phyloP scores from a whole-genome alignment of 2,888 invertebrate genomes.

The Byasa hedistus region DNA sequence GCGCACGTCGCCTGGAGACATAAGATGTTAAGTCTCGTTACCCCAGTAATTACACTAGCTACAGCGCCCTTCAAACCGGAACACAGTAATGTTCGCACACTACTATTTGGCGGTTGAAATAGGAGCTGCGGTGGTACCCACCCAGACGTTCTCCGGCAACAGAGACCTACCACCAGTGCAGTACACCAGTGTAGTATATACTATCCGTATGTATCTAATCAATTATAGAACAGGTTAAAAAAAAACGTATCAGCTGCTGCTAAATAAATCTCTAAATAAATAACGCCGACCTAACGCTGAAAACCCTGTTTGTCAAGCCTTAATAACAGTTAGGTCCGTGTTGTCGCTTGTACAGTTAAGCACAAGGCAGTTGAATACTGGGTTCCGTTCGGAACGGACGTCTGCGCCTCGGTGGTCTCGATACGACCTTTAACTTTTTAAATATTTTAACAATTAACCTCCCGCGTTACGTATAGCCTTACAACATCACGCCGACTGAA shows the following conservation, averaged over 20 bases:
- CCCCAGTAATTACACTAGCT: too few relatives aligned
- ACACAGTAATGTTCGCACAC: too few relatives aligned
- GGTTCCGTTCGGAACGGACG: slow-evolving; percentile 54
- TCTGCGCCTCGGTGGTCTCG: slow-evolving; percentile 38
- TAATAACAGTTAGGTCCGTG: slow-evolving; percentile 33
- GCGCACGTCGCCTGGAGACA: too few relatives aligned
- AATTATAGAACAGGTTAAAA: too few relatives aligned
- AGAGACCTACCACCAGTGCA: too few relatives aligned
- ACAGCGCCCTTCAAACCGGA: too few relatives aligned
- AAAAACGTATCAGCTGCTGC: slow-evolving; percentile 3
- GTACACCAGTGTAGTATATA: neutral
- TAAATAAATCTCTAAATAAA: slow-evolving; percentile 25
- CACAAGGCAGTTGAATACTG: slow-evolving; percentile 49
- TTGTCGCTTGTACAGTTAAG: slow-evolving; percentile 31
- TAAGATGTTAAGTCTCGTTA: too few relatives aligned
- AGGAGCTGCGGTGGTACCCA: too few relatives aligned
- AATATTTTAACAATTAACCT: slow-evolving; percentile 37
- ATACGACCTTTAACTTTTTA: slow-evolving; percentile 46
- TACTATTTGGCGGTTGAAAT: too few relatives aligned
- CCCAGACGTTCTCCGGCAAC: too few relatives aligned
- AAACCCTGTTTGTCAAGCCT: slow-evolving; percentile 36
- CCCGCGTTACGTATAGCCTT: slow-evolving; percentile 30
- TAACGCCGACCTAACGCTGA: slow-evolving; percentile 30
- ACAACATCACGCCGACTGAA: slow-evolving; percentile 15
- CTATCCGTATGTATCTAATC: neutral